Percentiles rank a stretch among this genome's conserved stretches.
Conservation (phyloP, 2,113 vertebrate genomes). For the Dromas ardeola region DNA sequence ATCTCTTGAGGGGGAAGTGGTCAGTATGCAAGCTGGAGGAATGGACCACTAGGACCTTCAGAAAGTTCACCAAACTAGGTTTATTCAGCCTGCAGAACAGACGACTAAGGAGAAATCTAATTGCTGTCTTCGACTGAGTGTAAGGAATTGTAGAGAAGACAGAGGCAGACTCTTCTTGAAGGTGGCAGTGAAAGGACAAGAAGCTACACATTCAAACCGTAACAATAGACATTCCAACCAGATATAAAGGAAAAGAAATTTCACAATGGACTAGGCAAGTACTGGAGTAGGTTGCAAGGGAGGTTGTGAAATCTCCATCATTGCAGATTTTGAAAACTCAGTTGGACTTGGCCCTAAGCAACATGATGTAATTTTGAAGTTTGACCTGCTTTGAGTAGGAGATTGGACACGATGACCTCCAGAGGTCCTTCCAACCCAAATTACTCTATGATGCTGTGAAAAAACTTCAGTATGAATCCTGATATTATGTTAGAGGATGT, state of each 20-base stretch:
- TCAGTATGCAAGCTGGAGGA: neutral
- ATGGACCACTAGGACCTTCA: neutral
- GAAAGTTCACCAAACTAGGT: neutral
- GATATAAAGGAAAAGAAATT: neutral
- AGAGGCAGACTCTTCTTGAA: neutral
- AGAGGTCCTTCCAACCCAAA: conserved; percentile 43
- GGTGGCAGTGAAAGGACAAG: neutral
- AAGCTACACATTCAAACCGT: neutral
- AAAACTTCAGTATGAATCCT: neutral
- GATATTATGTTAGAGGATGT: neutral
- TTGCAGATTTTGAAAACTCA: neutral
- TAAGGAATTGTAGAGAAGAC: neutral
- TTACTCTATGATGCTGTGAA: neutral
- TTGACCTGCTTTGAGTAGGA: conserved; percentile 32
- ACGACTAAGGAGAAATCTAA: neutral
- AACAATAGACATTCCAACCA: neutral
- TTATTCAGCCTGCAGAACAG: neutral
- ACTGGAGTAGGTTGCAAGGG: neutral
- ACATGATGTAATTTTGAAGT: conserved; percentile 21
- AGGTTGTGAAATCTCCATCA: neutral
- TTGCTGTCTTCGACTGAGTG: neutral
- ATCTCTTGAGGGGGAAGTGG: neutral
- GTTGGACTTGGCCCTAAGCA: conserved; percentile 17
- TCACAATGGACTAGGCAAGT: neutral
- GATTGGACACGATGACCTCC: conserved; percentile 12